These are phyloP conservation scores for Andrena chrysosceles DNA, from an alignment of 2,888 invertebrate species.

Conservation along the genomic window DNA sequence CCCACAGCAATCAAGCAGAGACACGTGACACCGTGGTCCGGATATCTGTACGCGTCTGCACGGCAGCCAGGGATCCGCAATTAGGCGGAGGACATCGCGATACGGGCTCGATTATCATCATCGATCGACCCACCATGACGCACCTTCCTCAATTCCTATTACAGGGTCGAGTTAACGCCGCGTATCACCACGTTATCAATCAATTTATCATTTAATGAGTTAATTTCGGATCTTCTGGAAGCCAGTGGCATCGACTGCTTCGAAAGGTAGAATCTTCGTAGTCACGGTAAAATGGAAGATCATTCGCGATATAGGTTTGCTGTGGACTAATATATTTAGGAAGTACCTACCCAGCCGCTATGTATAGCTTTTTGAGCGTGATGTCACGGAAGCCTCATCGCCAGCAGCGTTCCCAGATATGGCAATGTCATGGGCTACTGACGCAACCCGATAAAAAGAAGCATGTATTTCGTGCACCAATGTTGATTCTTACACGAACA, in stretches of 20 bases:
- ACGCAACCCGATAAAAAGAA: background rate
- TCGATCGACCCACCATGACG: slow-evolving; percentile 48
- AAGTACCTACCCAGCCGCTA: background rate
- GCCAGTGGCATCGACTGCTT: too few species aligned
- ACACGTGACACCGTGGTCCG: slow-evolving; percentile 28
- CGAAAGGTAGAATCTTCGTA: too few species aligned
- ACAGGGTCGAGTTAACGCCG: too few species aligned
- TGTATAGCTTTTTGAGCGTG: slow-evolving; percentile 11
- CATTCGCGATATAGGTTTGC: background rate
- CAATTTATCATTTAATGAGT: too few species aligned
- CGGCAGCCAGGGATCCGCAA: slow-evolving; percentile 30
- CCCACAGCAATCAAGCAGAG: slow-evolving; percentile 43
- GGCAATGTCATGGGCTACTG: background rate
- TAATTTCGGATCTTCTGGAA: too few species aligned
- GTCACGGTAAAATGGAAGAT: background rate
- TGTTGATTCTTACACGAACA: too few species aligned
- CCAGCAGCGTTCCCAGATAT: slow-evolving; percentile 18
- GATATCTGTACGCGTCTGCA: background rate
- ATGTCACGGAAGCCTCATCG: slow-evolving; percentile 37
- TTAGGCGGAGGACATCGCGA: slow-evolving; percentile 57
- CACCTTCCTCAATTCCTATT: slow-evolving; percentile 35
- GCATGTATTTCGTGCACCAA: too few species aligned
- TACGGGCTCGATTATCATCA: slow-evolving; percentile 62
- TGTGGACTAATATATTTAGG: slow-evolving; percentile 7
- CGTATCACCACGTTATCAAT: too few species aligned